These are phyloP conservation scores for Zenarchopterus dispar DNA, from an alignment of 2,797 vertebrate genomes.

Conservation along the genomic window DNA sequence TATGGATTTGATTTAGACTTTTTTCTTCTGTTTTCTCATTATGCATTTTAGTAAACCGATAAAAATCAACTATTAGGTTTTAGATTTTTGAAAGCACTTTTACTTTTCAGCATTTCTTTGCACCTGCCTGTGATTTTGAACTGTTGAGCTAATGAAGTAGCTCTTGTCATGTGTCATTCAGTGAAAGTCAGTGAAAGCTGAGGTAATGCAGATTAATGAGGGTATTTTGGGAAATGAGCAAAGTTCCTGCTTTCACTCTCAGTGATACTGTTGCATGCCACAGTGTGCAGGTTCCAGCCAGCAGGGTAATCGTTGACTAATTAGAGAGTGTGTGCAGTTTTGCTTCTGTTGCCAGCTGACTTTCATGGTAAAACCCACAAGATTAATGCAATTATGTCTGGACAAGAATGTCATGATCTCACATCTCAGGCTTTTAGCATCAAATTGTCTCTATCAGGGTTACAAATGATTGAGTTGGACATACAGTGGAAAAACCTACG, in stretches of 20 bases:
- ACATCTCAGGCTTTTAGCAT: slow-evolving; percentile 37
- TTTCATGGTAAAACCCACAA: slow-evolving; percentile 36
- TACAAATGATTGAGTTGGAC: slow-evolving; percentile 32
- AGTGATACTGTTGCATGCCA: slow-evolving; percentile 10
- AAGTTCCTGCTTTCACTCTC: slow-evolving; percentile 23
- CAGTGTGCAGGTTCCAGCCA: slow-evolving; percentile 54
- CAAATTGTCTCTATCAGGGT: slow-evolving; percentile 30
- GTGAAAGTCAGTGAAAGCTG: slow-evolving; percentile 35
- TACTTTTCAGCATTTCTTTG: too few relatives aligned
- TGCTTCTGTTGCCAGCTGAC: slow-evolving; percentile 52
- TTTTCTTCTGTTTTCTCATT: too few relatives aligned
- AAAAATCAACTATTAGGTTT: too few relatives aligned
- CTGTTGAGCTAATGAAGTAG: slow-evolving; percentile 13
- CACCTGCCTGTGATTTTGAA: too few relatives aligned
- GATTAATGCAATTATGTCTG: slow-evolving; percentile 43
- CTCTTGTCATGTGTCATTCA: slow-evolving; percentile 30
- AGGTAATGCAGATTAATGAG: slow-evolving; percentile 47
- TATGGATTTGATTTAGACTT: too few relatives aligned
- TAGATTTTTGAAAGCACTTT: too few relatives aligned
- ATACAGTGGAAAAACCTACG: slow-evolving; percentile 36
- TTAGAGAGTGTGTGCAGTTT: slow-evolving; percentile 39
- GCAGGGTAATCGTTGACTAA: slow-evolving; percentile 58
- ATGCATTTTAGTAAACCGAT: too few relatives aligned
- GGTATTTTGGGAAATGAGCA: slow-evolving; percentile 58
- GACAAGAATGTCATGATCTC: slow-evolving; percentile 57